phyloP scores from a whole-genome alignment of 1,140 invertebrate genomes.

The Diorhabda carinulata region DNA sequence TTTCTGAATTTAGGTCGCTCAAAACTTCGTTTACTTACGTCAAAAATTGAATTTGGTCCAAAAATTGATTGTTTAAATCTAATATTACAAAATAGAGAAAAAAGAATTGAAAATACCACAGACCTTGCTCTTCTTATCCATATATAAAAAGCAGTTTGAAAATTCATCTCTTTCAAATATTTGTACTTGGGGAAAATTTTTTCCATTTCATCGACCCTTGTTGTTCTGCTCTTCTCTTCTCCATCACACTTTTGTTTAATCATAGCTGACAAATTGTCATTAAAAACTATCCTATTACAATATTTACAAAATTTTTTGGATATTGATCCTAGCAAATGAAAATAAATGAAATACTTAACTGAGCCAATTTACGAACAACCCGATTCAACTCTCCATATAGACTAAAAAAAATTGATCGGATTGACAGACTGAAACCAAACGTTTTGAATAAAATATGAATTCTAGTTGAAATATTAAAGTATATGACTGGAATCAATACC shows the following conservation, averaged over 20 bases:
- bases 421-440: too few relatives aligned
- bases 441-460: neutral
- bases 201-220: neutral
- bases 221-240: neutral
- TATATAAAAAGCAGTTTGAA: constrained; percentile 32
- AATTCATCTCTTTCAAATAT: constrained; percentile 13
- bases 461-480: neutral
- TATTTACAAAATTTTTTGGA: too few relatives aligned
- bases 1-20: too few relatives aligned
- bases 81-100: too few relatives aligned
- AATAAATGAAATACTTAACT: too few relatives aligned
- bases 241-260: neutral
- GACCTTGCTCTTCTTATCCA: constrained; percentile 36
- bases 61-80: too few relatives aligned
- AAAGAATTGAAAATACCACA: neutral
- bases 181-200: neutral
- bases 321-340: too few relatives aligned
- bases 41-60: too few relatives aligned
- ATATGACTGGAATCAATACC: neutral
- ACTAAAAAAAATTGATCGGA: too few relatives aligned
- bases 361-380: too few relatives aligned
- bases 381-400: too few relatives aligned
- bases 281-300: neutral
- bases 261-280: neutral
- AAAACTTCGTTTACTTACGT: too few relatives aligned